These are phyloP conservation scores for Mya arenaria DNA, from an alignment of 1,140 invertebrate species.

Conservation along the genomic window DNA sequence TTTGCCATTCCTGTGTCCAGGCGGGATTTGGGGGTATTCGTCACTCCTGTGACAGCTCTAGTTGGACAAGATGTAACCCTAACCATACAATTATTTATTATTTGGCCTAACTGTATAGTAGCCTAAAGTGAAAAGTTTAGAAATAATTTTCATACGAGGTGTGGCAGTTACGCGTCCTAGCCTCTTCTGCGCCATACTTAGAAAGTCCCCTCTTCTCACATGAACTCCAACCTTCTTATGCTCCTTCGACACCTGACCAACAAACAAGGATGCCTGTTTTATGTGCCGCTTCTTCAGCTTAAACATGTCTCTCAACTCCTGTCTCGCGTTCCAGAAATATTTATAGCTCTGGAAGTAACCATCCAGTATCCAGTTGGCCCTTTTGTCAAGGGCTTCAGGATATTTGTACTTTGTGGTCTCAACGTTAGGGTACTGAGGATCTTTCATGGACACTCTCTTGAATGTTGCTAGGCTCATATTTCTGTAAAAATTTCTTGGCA, in stretches of 20 bases:
- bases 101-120: too few species aligned
- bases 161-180: slow-evolving; percentile 56
- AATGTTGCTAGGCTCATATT: neutral
- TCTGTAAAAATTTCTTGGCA: neutral
- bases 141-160: too few species aligned
- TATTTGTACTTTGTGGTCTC: slow-evolving; percentile 9
- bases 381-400: neutral
- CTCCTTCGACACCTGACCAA: neutral
- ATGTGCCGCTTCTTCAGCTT: slow-evolving; percentile 43
- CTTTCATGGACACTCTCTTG: neutral
- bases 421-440: neutral
- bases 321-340: slow-evolving; percentile 60
- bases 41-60: too few species aligned
- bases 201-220: slow-evolving; percentile 50
- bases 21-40: too few species aligned
- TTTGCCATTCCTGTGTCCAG: too few species aligned
- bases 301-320: slow-evolving; percentile 57
- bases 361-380: slow-evolving; percentile 44
- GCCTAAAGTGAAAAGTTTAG: too few species aligned
- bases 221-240: slow-evolving; percentile 46
- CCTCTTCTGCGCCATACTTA: slow-evolving; percentile 57
- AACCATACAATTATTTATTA: too few species aligned
- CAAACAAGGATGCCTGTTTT: slow-evolving; percentile 33
- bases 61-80: too few species aligned
- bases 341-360: slow-evolving; percentile 65